phyloP scores from a whole-genome alignment of 2,888 invertebrate species.

The Protonemura montana region DNA sequence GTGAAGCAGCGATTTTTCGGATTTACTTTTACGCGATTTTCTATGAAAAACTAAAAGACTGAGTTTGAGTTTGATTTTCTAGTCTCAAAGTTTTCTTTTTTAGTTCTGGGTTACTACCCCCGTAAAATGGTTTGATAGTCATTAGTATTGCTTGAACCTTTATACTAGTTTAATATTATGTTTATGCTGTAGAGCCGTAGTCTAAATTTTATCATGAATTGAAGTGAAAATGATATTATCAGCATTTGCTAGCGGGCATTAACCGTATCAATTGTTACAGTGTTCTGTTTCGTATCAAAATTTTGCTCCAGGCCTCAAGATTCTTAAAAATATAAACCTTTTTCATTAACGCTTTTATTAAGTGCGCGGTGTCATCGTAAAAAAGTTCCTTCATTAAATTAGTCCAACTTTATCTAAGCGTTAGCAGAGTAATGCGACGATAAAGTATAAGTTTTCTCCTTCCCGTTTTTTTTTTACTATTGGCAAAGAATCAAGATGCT shows the following conservation, averaged over 20 bases:
- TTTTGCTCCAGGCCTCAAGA: neutral
- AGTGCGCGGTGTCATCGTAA: conserved; percentile 29
- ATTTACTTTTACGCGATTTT: neutral
- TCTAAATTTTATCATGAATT: neutral
- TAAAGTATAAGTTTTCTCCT: conserved; percentile 29
- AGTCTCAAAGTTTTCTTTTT: too few relatives aligned
- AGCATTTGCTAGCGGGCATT: neutral
- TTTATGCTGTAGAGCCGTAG: neutral
- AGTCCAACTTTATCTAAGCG: neutral
- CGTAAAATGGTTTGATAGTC: too few relatives aligned
- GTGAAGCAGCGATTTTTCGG: neutral
- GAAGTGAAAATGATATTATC: neutral
- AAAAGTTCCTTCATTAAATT: conserved; percentile 29
- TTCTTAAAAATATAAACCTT: neutral
- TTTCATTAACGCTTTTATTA: conserved; percentile 22
- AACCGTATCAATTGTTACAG: neutral
- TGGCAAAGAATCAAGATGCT: conserved; percentile 25
- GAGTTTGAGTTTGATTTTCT: neutral
- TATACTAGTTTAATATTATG: neutral
- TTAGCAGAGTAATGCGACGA: conserved; percentile 8
- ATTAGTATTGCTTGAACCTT: neutral
- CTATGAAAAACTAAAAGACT: neutral
- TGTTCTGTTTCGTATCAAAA: neutral
- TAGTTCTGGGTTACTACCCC: too few relatives aligned
- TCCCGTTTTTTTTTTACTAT: neutral